Percentiles rank a stretch among this genome's conserved stretches.
Evolutionary conservation across 2,113 vertebrate species (phyloP).

Genomic region (Xiphophorus hellerii): DNA sequence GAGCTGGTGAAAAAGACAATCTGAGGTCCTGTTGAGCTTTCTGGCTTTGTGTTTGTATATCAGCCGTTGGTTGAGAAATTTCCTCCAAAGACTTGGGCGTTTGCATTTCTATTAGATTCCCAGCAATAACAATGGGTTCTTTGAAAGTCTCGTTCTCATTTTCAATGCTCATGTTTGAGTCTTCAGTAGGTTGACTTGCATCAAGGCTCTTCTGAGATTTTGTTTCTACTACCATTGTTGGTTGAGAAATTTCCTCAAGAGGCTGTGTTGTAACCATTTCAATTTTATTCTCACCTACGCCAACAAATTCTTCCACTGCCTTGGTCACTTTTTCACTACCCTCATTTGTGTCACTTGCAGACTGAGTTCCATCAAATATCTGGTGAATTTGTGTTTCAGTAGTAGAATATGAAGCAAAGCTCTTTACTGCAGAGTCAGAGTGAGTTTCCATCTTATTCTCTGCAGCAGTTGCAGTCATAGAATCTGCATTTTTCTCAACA

Average conservation of each 20-base stretch:
- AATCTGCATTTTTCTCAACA: neutral
- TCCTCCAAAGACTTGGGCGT: conserved; percentile 5
- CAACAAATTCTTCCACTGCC: neutral
- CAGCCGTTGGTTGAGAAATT: conserved; percentile 2
- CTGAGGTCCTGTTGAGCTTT: conserved; percentile 6
- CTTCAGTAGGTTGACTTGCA: neutral
- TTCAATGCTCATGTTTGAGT: neutral
- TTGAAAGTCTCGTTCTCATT: conserved; percentile 8
- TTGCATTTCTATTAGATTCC: conserved; percentile 10
- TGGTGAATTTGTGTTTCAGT: conserved; percentile 3
- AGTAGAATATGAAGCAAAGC: neutral
- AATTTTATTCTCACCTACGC: conserved; percentile 14
- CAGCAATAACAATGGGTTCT: neutral
- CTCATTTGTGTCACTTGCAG: neutral
- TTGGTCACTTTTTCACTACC: neutral
- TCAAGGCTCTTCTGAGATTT: conserved; percentile 17
- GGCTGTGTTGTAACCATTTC: conserved; percentile 8
- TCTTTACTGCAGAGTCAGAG: neutral
- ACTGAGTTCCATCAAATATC: neutral
- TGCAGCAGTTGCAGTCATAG: neutral
- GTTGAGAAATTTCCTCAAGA: conserved; percentile 28
- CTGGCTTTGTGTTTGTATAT: conserved; percentile 6
- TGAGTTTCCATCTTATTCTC: conserved; percentile 3
- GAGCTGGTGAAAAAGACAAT: neutral
- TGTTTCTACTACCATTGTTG: conserved; percentile 6